These are phyloP conservation scores for Dione vanillae DNA, from an alignment of 2,888 invertebrate species.

Conservation along the genomic window DNA sequence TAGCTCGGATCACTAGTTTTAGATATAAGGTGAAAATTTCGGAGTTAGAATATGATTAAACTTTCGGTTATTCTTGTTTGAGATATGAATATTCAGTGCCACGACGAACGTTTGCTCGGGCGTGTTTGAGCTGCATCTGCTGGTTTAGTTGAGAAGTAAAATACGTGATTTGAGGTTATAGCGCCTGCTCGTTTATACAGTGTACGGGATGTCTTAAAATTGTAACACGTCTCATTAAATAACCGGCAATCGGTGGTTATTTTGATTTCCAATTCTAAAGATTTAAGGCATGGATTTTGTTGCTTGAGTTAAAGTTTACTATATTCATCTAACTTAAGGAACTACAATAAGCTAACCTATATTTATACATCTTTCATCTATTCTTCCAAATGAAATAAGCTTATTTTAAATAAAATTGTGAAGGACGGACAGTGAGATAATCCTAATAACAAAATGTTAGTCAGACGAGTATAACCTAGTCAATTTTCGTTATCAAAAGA, in stretches of 20 bases:
- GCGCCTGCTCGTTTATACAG: neutral
- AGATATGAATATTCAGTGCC: constrained; percentile 29
- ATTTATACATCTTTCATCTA: too few relatives aligned
- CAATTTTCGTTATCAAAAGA: constrained; percentile 9
- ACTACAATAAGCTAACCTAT: too few relatives aligned
- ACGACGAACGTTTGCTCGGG: constrained; percentile 15
- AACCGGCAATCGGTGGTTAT: neutral
- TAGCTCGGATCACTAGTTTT: neutral
- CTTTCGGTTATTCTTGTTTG: constrained; percentile 28
- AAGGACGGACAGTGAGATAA: too few relatives aligned
- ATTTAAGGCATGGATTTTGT: neutral
- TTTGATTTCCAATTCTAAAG: neutral
- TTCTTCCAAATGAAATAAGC: too few relatives aligned
- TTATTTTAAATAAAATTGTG: too few relatives aligned
- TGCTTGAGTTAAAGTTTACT: too few relatives aligned
- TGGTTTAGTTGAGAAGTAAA: constrained; percentile 27
- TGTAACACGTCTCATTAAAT: neutral
- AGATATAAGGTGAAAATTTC: constrained; percentile 2
- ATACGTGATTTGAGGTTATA: constrained; percentile 14
- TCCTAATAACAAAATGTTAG: too few relatives aligned
- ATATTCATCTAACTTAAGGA: too few relatives aligned
- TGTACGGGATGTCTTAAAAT: neutral
- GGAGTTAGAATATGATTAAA: constrained; percentile 22
- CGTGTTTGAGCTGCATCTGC: constrained; percentile 30
- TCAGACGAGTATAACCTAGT: constrained; percentile 2